Evolutionary conservation across 2,113 vertebrate species (phyloP), one percentile per base, ranked within the genome.

Genomic region (Pycnonotus jocosus): DNA sequence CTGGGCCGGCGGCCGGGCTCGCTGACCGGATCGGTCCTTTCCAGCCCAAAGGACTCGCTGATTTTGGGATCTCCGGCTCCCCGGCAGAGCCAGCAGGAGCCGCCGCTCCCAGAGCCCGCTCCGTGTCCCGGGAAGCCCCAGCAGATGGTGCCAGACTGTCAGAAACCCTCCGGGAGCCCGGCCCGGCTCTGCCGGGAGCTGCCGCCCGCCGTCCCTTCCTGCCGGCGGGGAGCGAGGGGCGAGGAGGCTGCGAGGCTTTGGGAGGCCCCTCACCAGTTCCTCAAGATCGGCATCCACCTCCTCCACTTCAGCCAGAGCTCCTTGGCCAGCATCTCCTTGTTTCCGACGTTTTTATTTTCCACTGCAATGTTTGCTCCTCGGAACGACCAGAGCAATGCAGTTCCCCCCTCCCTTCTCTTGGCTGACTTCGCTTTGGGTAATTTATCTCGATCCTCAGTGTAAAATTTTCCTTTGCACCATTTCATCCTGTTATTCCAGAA

Each of bases 101-200:
- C 23, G 10, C 40, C 5, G 4, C 69, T 62, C 24, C n/a, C 64
- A 1, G 31, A 57, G 53, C 20, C 25, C 6, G 6, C 50, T 70
- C 66, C 22, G 64, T 42, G 93, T 94, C 60, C 86, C 66, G 7
- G 56, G 71, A 85, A 92, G 58, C 47, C 87, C 97, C 97, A 96
- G 95, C 93, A 97, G 97, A 86, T 97, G 97, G 97, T 96, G 88
- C 93, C 90, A 96, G 92, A 97, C 88, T 40, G 96, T 9, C 92
- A 95, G 72, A 64, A 97, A 97, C 94, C 93, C 95, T 93, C 48
- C 83, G 83, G 95, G 87, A 91, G 80, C 77, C 42, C 22, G 25
- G 69, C 54, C 47, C 14, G 11, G 70, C 66, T 40, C 35, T 15
- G 13, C 30, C n/a, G 6, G 86, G 17, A 84, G 72, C 72, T 33